Evolutionary conservation across 2,888 invertebrate species (phyloP).

Genomic region (Dendrolimus houi): DNA sequence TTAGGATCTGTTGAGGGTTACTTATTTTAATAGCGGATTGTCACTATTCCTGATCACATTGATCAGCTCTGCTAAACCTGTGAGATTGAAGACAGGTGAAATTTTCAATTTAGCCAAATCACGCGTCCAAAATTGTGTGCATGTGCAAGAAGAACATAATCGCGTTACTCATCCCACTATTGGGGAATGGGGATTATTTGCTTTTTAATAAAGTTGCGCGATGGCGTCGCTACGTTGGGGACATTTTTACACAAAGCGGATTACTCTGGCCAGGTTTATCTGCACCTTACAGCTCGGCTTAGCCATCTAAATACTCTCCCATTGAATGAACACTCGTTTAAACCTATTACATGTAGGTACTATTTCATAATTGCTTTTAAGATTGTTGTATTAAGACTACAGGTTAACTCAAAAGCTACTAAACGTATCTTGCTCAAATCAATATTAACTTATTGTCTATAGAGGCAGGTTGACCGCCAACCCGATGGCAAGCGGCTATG

Average conservation of each 20-base stretch:
- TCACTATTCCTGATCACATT: too few relatives aligned
- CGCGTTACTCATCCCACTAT: conserved; percentile 73
- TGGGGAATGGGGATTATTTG: conserved; percentile 69
- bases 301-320: conserved; percentile 63
- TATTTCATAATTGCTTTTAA: conserved; percentile 3
- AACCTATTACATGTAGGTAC: conserved; percentile 13
- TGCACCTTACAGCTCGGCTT: conserved; percentile 71
- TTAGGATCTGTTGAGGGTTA: too few relatives aligned
- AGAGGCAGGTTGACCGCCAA: too few relatives aligned
- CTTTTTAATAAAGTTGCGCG: conserved; percentile 72
- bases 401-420: neutral
- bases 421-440: neutral
- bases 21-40: too few relatives aligned
- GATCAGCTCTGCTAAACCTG: too few relatives aligned
- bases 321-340: conserved; percentile 52
- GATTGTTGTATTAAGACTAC: neutral
- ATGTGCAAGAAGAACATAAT: conserved; percentile 42
- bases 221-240: conserved; percentile 61
- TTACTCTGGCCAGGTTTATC: conserved; percentile 72
- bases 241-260: conserved; percentile 75
- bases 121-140: neutral
- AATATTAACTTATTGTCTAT: neutral
- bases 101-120: neutral
- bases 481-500: too few relatives aligned
- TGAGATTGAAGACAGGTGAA: too few relatives aligned